Evolutionary conservation across 2,888 invertebrate species (phyloP), one percentile per base, ranked within the genome.

Genomic region (Netelia melanura): DNA sequence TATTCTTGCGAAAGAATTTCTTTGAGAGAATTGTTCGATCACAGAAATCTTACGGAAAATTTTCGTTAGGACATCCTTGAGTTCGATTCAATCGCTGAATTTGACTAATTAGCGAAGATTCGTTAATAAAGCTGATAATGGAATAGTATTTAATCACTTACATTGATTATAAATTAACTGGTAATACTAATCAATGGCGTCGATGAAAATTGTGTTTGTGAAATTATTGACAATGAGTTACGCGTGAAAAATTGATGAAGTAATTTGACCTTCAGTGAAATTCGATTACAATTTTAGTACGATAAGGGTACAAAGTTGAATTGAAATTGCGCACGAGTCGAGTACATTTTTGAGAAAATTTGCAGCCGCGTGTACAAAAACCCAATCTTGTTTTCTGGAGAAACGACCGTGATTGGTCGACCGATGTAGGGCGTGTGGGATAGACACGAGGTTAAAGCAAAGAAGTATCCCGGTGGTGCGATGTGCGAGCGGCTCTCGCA

Each of bases 391-490:
- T 10, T 17, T 17, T 5, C 30, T 6, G n/a, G 23, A 10, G 44
- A 44, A 61, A 14, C 9, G 44, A 52, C 14, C 5, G 52, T 38
- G 8, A 43, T 23, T 43, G 52, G 64, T 14, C 43, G 65, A 67
- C 43, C 76, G 76, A 76, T 56, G 10, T 56, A 67, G n/a, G 56
- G 43, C 58, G 30, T 56, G 67, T 8, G 56, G 17, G 10, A 23
- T 17, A 54, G n/a, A 14, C n/a, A n/a, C 9, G n/a, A 10, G 23
- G 14, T 23, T 10, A 67, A 25, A 23, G 43, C 9, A 25, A 48
- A 14, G 8, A 30, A 48, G 48, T 58, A 68, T 67, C 61, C n/a
- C 9, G 67, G 61, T 58, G 58, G 38, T 30, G 25, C 25, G 56
- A 56, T 17, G 48, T 11, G 48, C 48, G 14, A 48, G 48, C 48